Conservation (phyloP, 2,888 invertebrate genomes). For the Chesias legatella region DNA sequence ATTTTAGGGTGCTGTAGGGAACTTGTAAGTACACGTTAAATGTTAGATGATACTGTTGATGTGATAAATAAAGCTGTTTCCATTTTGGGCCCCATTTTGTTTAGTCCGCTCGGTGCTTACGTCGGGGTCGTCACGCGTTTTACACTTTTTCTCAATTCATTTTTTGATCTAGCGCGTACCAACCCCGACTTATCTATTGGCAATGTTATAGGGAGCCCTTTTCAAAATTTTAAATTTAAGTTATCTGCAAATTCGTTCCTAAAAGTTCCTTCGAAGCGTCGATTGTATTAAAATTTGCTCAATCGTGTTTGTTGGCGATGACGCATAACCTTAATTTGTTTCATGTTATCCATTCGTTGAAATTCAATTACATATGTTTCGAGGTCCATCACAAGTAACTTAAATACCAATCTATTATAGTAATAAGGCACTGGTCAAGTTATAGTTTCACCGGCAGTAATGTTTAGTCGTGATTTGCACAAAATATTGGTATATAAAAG, state of each 20-base stretch:
- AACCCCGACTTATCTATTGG: slow-evolving; percentile 20
- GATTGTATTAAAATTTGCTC: slow-evolving; percentile 71
- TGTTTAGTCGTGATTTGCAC: slow-evolving; percentile 48
- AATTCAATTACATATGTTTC: slow-evolving; percentile 27
- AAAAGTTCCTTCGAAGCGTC: slow-evolving; percentile 60
- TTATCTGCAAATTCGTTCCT: slow-evolving; percentile 71
- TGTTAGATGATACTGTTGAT: slow-evolving; percentile 69
- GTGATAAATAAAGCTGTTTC: slow-evolving; percentile 69
- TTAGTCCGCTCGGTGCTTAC: slow-evolving; percentile 28
- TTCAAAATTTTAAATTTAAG: slow-evolving; percentile 60
- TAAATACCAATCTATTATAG: slow-evolving; percentile 55
- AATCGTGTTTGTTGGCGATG: slow-evolving; percentile 60
- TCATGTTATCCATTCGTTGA: slow-evolving; percentile 36
- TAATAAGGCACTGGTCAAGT: slow-evolving; percentile 37
- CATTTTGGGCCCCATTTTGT: slow-evolving; percentile 45
- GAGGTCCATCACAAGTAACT: slow-evolving; percentile 40
- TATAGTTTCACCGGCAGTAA: slow-evolving; percentile 18
- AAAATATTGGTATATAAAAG: slow-evolving; percentile 37
- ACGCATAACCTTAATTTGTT: slow-evolving; percentile 38
- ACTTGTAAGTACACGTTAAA: slow-evolving; percentile 62
- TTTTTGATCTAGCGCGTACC: slow-evolving; percentile 23
- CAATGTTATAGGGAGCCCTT: slow-evolving; percentile 35
- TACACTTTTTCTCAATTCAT: slow-evolving; percentile 18
- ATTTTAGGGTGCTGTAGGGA: slow-evolving; percentile 55
- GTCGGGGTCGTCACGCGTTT: slow-evolving; percentile 25